phyloP scores from a whole-genome alignment of 2,797 vertebrate species.

The Enteromius afrohamiltoni region DNA sequence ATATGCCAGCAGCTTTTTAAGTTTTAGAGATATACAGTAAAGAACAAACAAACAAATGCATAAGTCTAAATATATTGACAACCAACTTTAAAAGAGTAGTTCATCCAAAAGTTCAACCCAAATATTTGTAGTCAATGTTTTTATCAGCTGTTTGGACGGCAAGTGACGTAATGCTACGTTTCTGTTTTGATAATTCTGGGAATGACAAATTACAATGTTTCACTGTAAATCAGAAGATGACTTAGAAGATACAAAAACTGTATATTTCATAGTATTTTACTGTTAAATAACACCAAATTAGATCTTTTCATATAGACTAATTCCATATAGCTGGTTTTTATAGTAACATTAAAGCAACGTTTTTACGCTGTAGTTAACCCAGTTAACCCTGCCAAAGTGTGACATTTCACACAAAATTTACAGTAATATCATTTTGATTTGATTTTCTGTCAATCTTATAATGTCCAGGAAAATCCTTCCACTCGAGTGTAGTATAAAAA shows the following conservation, averaged over 20 bases:
- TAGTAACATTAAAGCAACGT: not conserved
- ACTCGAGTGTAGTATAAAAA: not conserved
- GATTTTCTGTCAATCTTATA: not conserved
- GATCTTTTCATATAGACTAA: not conserved
- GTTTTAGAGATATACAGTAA: too few relatives aligned
- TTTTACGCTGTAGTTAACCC: not conserved
- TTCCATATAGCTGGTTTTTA: too few relatives aligned
- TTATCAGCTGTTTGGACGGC: not conserved
- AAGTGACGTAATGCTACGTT: not conserved
- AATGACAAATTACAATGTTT: not conserved
- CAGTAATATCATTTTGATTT: not conserved
- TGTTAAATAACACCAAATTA: not conserved
- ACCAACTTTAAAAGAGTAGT: not conserved
- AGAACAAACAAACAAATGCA: too few relatives aligned
- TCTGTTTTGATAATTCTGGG: not conserved
- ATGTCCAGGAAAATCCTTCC: not conserved
- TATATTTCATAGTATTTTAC: not conserved
- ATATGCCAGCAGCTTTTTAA: not conserved
- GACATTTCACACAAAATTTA: not conserved
- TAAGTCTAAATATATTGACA: not conserved
- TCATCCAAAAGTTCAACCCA: not conserved
- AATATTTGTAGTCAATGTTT: not conserved
- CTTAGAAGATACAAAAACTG: not conserved
- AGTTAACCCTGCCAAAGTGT: not conserved
- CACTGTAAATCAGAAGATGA: not conserved